Conservation (phyloP, 2,888 invertebrate species). For the Sepiola atlantica region DNA sequence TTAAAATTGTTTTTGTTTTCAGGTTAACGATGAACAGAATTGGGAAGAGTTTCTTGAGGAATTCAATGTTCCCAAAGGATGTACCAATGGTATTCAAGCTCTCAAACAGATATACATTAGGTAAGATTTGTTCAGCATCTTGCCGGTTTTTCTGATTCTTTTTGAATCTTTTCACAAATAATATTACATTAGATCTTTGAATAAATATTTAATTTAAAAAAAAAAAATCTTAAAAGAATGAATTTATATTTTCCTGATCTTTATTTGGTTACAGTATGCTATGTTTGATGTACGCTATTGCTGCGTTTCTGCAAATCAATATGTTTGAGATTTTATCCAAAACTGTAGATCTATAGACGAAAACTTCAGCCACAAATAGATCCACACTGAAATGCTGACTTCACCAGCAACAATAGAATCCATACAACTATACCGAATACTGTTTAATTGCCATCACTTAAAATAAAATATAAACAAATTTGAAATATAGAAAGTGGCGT, state of each 20-base stretch:
- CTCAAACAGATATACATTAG: slow-evolving; percentile 88
- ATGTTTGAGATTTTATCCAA: too few relatives aligned
- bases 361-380: too few relatives aligned
- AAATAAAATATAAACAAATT: too few relatives aligned
- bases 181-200: background rate
- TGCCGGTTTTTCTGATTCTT: background rate
- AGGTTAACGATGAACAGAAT: slow-evolving; percentile 91
- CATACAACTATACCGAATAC: too few relatives aligned
- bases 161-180: too few relatives aligned
- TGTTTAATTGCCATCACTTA: too few relatives aligned
- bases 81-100: slow-evolving; percentile 90
- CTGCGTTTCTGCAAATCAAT: background rate
- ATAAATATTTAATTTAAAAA: background rate
- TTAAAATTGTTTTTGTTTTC: slow-evolving; percentile 54
- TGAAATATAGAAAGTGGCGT: too few relatives aligned
- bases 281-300: background rate
- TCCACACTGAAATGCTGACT: too few relatives aligned
- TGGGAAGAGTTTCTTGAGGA: slow-evolving; percentile 85
- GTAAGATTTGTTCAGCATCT: slow-evolving; percentile 77
- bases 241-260: background rate
- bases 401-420: too few relatives aligned
- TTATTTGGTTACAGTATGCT: background rate
- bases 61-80: slow-evolving; percentile 82
- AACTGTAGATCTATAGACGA: too few relatives aligned
- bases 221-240: background rate